Percentiles rank a stretch among this genome's conserved stretches.
These are phyloP conservation scores for Acipenser ruthenus DNA, from an alignment of 2,797 vertebrate genomes.

Conservation along the genomic window DNA sequence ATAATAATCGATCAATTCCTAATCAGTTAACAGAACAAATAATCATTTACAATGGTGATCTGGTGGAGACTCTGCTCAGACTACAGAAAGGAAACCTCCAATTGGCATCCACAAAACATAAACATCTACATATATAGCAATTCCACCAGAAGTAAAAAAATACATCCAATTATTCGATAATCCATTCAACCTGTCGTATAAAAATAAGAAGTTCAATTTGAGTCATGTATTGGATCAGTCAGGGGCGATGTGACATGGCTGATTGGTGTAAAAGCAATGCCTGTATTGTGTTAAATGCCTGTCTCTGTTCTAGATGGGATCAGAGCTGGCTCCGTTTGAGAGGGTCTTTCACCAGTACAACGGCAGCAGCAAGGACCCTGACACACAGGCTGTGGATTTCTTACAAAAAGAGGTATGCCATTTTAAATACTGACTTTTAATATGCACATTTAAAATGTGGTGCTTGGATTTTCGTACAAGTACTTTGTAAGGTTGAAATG, in stretches of 20 bases:
- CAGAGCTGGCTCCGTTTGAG: constrained; percentile 33
- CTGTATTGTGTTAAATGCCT: background rate
- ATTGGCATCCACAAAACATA: too few species aligned
- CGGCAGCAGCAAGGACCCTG: constrained; percentile 35
- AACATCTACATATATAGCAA: too few species aligned
- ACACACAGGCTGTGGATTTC: constrained; percentile 37
- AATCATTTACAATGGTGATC: too few species aligned
- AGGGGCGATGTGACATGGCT: background rate
- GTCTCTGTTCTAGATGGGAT: constrained; percentile 34
- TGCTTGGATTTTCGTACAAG: background rate
- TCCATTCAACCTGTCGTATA: background rate
- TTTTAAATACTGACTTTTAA: background rate
- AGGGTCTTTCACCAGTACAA: constrained; percentile 46
- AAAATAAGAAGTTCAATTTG: background rate
- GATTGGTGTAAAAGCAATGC: background rate
- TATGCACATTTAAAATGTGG: background rate
- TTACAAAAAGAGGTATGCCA: constrained; percentile 38
- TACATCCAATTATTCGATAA: too few species aligned
- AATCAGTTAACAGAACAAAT: too few species aligned
- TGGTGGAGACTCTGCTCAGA: too few species aligned
- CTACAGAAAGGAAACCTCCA: too few species aligned
- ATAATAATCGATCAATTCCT: too few species aligned
- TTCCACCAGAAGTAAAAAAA: too few species aligned
- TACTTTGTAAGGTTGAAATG: background rate
- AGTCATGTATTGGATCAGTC: background rate